Evolutionary conservation across 1,140 invertebrate species (phyloP), one percentile per base, ranked within the genome.

Genomic region (Brachystomella parvula): DNA sequence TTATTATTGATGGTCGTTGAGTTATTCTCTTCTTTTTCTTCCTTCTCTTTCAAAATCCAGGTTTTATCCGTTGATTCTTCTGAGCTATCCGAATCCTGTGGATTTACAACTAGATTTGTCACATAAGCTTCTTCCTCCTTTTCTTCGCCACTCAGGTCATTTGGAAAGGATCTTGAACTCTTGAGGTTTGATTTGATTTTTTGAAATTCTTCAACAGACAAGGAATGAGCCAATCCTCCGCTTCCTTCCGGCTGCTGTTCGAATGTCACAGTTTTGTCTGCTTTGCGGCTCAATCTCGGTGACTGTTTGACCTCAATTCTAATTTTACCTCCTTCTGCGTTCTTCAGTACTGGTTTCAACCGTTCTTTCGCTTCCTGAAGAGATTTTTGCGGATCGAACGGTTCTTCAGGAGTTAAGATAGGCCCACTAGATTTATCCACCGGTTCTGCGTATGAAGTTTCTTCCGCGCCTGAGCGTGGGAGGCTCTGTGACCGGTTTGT

Each of bases 171-270:
- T 75, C 89, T 88, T 2, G 89, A 91, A 59, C 86, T 88, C 76
- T 91, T 92, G 28, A 93, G 79, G 74, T 88, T 85, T 56, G 87
- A 89, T 65, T 88, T 82, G 49, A 89, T 76, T 67, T 89, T 90
- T 75, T 90, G 89, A 58, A 92, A 91, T 77, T 92, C 89, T 74
- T 91, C 89, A 47, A 90, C 89, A 62, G 87, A 90, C 77, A 92
- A 87, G 39, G 88, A 89, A 75, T 90, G 89, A 39, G 88, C 86
- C 75, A 91, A 69, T 59, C 65, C 62, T 0, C 47, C 31, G 19
- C 15, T 53, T 32, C n/a, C 47, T 60, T 47, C 17, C 17, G 24
- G 26, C 35, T 66, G 31, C 28, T 30, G 21, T 31, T 67, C 6
- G 32, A 74, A 65, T 24, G 75, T 64, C 26, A 73, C 74, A n/a